Conservation (phyloP, 2,113 vertebrate genomes). For the Tupaia tana region DNA sequence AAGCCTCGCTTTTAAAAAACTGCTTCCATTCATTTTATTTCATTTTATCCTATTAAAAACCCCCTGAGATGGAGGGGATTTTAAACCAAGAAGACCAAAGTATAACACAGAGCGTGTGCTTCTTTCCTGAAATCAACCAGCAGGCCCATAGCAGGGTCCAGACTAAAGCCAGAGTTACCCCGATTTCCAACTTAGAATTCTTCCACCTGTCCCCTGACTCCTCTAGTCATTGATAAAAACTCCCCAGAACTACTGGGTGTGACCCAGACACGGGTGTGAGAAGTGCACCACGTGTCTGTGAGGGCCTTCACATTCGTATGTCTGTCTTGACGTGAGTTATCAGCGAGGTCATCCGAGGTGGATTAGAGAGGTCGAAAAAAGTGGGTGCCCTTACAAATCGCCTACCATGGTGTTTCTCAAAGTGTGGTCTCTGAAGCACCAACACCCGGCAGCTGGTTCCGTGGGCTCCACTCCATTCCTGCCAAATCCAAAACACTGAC, state of each 20-base stretch:
- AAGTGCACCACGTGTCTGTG: accelerated
- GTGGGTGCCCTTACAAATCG: neutral
- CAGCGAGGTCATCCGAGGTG: neutral
- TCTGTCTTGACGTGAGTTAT: neutral
- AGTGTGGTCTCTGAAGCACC: too few relatives aligned
- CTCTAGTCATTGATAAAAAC: neutral
- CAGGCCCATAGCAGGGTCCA: neutral
- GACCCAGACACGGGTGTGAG: neutral
- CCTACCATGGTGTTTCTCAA: neutral
- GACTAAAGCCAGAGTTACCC: neutral
- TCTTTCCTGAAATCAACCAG: neutral
- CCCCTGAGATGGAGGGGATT: neutral
- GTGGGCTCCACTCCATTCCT: neutral
- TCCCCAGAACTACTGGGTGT: too few relatives aligned
- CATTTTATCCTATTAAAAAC: neutral
- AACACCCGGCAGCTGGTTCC: neutral
- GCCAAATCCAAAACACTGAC: neutral
- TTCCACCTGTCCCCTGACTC: too few relatives aligned
- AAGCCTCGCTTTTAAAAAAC: neutral
- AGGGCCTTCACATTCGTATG: neutral
- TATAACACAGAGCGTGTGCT: neutral
- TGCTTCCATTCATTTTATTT: neutral
- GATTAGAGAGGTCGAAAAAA: neutral
- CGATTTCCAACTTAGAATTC: neutral
- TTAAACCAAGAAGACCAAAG: neutral